These are phyloP conservation scores for Trissolcus basalis DNA, from an alignment of 1,140 invertebrate species.

Conservation along the genomic window DNA sequence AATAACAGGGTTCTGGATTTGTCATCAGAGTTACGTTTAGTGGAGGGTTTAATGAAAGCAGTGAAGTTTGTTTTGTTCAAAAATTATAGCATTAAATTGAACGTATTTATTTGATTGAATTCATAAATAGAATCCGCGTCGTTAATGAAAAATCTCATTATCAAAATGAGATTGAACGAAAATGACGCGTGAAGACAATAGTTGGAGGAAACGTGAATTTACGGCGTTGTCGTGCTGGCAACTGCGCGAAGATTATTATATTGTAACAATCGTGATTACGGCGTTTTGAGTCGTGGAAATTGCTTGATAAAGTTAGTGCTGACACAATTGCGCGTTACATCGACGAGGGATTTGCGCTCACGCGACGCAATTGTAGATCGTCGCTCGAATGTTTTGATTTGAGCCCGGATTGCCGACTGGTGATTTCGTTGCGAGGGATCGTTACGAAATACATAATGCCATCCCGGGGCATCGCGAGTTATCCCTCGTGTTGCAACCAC, in stretches of 20 bases:
- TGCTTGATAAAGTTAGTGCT: conserved; percentile 34
- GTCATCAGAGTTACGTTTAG: too few relatives aligned
- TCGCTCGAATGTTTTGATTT: conserved; percentile 1
- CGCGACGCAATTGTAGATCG: background rate
- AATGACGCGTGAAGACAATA: conserved; percentile 34
- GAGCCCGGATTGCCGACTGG: conserved; percentile 70
- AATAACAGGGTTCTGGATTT: too few relatives aligned
- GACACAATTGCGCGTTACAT: conserved; percentile 16
- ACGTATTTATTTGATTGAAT: too few relatives aligned
- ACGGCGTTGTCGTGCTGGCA: conserved; percentile 24
- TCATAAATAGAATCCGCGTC: background rate
- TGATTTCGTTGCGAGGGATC: conserved; percentile 75
- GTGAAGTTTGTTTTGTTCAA: too few relatives aligned
- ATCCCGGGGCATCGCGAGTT: conserved; percentile 28
- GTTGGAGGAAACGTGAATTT: conserved; percentile 24
- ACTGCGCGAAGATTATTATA: conserved; percentile 36
- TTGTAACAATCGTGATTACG: conserved; percentile 39
- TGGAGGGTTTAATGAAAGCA: too few relatives aligned
- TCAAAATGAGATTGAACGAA: conserved; percentile 38
- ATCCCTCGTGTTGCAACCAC: conserved; percentile 33
- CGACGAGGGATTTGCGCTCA: conserved; percentile 8
- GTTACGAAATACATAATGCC: conserved; percentile 76
- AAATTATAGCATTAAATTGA: too few relatives aligned
- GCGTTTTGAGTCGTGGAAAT: conserved; percentile 33
- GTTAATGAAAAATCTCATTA: conserved; percentile 51